phyloP scores from a whole-genome alignment of 2,888 invertebrate genomes.

The Rhamnusium bicolor region DNA sequence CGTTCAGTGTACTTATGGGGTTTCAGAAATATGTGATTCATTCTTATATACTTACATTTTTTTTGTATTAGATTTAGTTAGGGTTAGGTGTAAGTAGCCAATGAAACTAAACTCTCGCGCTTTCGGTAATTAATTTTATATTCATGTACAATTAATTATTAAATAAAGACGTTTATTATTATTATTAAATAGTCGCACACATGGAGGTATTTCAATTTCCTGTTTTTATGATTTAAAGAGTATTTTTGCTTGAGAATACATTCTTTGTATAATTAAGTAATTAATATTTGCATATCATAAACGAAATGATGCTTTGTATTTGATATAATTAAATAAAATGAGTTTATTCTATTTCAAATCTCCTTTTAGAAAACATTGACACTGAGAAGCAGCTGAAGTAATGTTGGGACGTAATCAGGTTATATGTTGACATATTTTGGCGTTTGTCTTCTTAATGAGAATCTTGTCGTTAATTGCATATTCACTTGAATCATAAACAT shows the following conservation, averaged over 20 bases:
- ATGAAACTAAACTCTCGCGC: too few species aligned
- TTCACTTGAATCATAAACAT: slow-evolving; percentile 65
- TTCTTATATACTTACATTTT: too few species aligned
- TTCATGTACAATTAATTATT: too few species aligned
- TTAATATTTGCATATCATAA: background rate
- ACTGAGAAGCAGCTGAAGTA: background rate
- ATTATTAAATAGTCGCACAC: too few species aligned
- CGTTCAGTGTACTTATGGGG: too few species aligned
- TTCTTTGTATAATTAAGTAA: background rate
- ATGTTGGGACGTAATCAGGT: slow-evolving; percentile 10
- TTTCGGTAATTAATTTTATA: too few species aligned
- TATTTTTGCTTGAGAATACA: background rate
- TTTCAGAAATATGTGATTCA: too few species aligned
- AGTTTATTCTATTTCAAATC: background rate
- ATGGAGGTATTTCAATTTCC: too few species aligned
- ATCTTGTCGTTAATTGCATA: slow-evolving; percentile 65
- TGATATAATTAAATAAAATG: background rate
- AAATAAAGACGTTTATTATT: too few species aligned
- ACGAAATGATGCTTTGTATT: background rate
- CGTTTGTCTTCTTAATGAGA: slow-evolving; percentile 64
- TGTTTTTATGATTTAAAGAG: too few species aligned
- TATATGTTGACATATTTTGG: slow-evolving; percentile 49
- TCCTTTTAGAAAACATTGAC: slow-evolving; percentile 12
- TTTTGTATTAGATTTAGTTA: too few species aligned
- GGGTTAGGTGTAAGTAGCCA: too few species aligned